A percentile compares a stretch with the other conserved stretches of the same genome.
These are phyloP conservation scores for Gastrophysa polygoni DNA, from an alignment of 2,888 invertebrate genomes.

Conservation along the genomic window DNA sequence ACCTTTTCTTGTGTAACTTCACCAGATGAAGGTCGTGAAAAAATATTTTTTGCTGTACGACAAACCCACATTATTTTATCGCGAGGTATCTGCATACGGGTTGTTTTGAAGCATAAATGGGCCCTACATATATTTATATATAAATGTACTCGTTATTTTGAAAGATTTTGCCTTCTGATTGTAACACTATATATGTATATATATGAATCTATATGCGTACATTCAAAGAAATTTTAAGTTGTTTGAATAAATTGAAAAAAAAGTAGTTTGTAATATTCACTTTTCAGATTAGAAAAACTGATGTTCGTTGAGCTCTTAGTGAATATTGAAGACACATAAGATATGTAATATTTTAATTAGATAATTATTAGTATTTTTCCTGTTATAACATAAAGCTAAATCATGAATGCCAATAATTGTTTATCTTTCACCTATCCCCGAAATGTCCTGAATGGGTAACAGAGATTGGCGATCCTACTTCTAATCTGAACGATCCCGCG, in stretches of 20 bases:
- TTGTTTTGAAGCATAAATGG: no score
- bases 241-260: conserved; percentile 26
- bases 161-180: conserved; percentile 22
- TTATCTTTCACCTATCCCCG: no score
- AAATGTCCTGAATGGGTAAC: no score
- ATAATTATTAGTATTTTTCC: conserved; percentile 15
- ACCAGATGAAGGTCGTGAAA: no score
- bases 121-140: conserved; percentile 25
- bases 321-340: conserved; percentile 4
- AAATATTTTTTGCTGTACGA: no score
- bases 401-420: neutral
- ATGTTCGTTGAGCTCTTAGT: conserved; percentile 5
- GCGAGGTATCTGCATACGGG: no score
- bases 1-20: no score
- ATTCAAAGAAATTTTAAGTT: conserved; percentile 33
- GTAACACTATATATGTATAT: conserved; percentile 28
- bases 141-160: conserved; percentile 23
- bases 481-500: no score
- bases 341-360: conserved; percentile 16
- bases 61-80: no score
- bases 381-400: conserved; percentile 17
- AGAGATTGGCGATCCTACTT: no score
- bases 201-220: conserved; percentile 33
- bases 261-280: conserved; percentile 16
- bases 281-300: neutral